Evolutionary conservation across 1,140 invertebrate species (phyloP), one percentile per base, ranked within the genome.

Genomic region (Drosophila ficusphila): DNA sequence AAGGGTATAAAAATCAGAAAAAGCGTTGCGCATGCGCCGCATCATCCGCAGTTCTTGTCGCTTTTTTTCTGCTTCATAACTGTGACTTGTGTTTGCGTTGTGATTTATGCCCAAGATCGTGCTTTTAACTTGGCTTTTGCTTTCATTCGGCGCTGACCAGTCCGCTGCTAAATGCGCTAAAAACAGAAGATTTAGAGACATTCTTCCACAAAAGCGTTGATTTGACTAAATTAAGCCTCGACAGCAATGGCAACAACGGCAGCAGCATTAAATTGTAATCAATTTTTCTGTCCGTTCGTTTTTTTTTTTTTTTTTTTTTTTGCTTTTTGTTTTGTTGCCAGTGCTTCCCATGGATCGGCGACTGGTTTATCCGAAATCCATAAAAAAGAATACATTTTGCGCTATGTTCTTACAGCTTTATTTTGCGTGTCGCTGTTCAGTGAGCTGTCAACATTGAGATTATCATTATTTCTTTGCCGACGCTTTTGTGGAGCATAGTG

Each of bases 181-280:
- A 44, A 67, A 83, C 60, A 53, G 49, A 71, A 78, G 64, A 78
- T 78, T 75, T 57, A 79, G 74, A 78, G 49, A 75, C 64, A 71
- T 64, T 54, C 64, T 52, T 51, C 48, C 25, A 82, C 78, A 77
- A 82, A 82, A 77, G 78, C 78, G 79, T 83, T 83, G 74, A 83
- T 83, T 83, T 83, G 64, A 61, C 79, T 83, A 83, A 83, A 83
- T 83, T 75, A 70, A 83, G 73, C 36, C 46, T 33, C 58, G 44
- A 25, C 68, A 25, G 56, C 71, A 69, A 36, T 49, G 21, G 29
- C 60, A 44, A 34, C 29, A 29, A 44, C 58, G 38, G 64, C 47
- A 21, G 49, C 69, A 42, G 58, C 74, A 60, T 73, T 68, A 83
- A 83, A 82, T 65, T 78, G 79, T 70, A 83, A 83, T 83, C 79